phyloP scores from a whole-genome alignment of 1,140 invertebrate species.

The Trypoxylus dichotomus region DNA sequence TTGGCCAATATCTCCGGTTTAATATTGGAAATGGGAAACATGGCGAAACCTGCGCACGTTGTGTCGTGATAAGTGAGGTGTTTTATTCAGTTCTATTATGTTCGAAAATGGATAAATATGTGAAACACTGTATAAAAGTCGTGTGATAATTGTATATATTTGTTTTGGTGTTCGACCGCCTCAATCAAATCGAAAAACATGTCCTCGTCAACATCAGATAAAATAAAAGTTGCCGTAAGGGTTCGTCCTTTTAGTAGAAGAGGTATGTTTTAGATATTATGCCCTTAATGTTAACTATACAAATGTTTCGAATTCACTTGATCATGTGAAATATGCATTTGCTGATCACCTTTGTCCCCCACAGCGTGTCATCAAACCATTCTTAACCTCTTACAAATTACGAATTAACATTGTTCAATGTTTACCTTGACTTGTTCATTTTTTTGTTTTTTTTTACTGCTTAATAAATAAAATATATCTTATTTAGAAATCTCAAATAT shows the following conservation, averaged over 20 bases:
- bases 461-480: too few relatives aligned
- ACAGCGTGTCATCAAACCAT: neutral
- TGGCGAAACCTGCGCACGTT: conserved; percentile 49
- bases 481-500: too few relatives aligned
- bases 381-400: neutral
- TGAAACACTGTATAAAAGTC: conserved; percentile 47
- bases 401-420: neutral
- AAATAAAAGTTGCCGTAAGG: conserved; percentile 95
- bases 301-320: neutral
- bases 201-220: conserved; percentile 69
- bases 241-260: conserved; percentile 94
- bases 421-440: too few relatives aligned
- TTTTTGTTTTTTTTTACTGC: too few relatives aligned
- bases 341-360: neutral
- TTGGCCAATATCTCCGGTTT: conserved; percentile 27
- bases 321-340: neutral
- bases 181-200: conserved; percentile 56
- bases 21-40: conserved; percentile 41
- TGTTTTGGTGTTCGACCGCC: conserved; percentile 42
- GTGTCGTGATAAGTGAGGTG: conserved; percentile 50
- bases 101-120: conserved; percentile 47
- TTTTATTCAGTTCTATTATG: conserved; percentile 48
- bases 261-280: conserved; percentile 68
- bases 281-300: neutral
- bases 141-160: conserved; percentile 49